Evolutionary conservation across 2,888 invertebrate species (phyloP).

Genomic region (Tricholauxania praeusta): DNA sequence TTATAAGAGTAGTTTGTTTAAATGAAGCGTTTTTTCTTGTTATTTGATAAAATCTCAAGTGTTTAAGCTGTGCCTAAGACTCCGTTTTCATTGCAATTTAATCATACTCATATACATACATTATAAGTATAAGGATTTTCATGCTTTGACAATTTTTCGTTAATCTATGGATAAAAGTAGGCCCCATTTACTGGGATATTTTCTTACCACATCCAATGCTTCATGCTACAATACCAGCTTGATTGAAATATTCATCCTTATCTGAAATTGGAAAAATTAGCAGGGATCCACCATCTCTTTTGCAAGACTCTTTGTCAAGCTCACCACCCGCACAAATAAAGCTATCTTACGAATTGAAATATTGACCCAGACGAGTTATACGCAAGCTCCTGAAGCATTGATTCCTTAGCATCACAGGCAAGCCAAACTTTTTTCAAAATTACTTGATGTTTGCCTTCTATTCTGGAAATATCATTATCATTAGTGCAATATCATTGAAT

Average conservation of each 20-base stretch:
- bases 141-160: slow-evolving; percentile 67
- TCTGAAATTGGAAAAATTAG: slow-evolving; percentile 77
- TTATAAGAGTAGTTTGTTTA: too few relatives aligned
- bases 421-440: slow-evolving; percentile 79
- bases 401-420: slow-evolving; percentile 75
- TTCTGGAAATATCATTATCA: slow-evolving; percentile 71
- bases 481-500: slow-evolving; percentile 80
- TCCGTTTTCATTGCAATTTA: too few relatives aligned
- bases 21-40: too few relatives aligned
- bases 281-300: slow-evolving; percentile 83
- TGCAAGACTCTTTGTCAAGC: slow-evolving; percentile 78
- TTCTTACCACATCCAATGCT: slow-evolving; percentile 81
- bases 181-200: slow-evolving; percentile 78
- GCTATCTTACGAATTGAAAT: slow-evolving; percentile 75
- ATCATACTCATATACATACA: too few relatives aligned
- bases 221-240: slow-evolving; percentile 82
- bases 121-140: too few relatives aligned
- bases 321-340: slow-evolving; percentile 87
- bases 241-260: slow-evolving; percentile 53
- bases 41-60: too few relatives aligned
- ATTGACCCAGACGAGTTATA: slow-evolving; percentile 75
- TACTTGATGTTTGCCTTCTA: slow-evolving; percentile 72
- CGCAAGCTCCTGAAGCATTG: slow-evolving; percentile 70
- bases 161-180: slow-evolving; percentile 77
- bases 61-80: too few relatives aligned